Evolutionary conservation across 2,888 invertebrate species (phyloP).

Genomic region (Erebia aethiops): DNA sequence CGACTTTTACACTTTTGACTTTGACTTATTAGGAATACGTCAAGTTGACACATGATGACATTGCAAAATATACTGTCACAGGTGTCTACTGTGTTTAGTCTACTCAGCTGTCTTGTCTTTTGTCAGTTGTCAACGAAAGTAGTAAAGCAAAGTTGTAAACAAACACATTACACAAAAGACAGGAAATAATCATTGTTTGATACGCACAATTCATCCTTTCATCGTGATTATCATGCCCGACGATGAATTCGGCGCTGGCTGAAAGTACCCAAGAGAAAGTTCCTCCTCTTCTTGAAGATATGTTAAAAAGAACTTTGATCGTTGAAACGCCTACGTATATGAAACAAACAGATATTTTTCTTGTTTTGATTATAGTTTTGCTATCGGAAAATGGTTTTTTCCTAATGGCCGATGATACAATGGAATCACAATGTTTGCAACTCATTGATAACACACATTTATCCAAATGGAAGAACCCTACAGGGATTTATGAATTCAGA

Average conservation of each 20-base stretch:
- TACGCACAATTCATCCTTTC: background rate
- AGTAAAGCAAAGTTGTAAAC: too few species aligned
- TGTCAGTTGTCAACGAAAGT: too few species aligned
- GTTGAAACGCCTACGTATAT: slow-evolving; percentile 54
- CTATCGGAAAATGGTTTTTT: slow-evolving; percentile 71
- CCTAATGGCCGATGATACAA: slow-evolving; percentile 49
- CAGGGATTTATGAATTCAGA: slow-evolving; percentile 58
- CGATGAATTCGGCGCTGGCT: slow-evolving; percentile 51
- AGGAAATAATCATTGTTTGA: background rate
- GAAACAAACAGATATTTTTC: slow-evolving; percentile 66
- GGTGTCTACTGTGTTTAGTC: too few species aligned
- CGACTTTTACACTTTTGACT: too few species aligned
- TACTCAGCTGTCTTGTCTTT: too few species aligned
- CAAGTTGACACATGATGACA: too few species aligned
- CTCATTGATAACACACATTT: slow-evolving; percentile 51
- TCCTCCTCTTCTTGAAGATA: slow-evolving; percentile 55
- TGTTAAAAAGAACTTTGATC: slow-evolving; percentile 52
- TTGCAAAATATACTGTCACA: too few species aligned
- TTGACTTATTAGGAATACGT: too few species aligned
- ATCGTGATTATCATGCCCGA: slow-evolving; percentile 1
- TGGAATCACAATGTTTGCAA: slow-evolving; percentile 45
- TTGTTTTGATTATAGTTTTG: slow-evolving; percentile 61
- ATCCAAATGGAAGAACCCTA: slow-evolving; percentile 53
- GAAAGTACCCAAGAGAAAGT: slow-evolving; percentile 65
- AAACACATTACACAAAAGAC: too few species aligned